phyloP scores from a whole-genome alignment of 2,797 vertebrate species.

The Lepilemur septentrionalis region DNA sequence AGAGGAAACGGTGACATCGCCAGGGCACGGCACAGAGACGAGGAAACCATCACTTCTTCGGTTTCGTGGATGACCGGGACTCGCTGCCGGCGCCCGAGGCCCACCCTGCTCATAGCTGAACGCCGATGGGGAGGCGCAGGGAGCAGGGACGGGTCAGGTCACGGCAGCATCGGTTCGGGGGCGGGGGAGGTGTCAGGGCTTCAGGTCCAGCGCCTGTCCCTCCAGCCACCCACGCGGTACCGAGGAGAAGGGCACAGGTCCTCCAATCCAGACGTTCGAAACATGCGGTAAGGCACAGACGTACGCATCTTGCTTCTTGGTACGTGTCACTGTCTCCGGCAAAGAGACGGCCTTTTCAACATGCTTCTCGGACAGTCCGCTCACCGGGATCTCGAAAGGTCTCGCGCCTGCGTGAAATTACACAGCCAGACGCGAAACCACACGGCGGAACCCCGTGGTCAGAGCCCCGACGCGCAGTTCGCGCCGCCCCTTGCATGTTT shows the following conservation, averaged over 20 bases:
- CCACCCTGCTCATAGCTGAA: not conserved
- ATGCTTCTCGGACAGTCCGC: not conserved
- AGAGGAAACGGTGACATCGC: not conserved
- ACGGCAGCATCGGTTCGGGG: fast-evolving
- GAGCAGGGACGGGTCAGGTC: fast-evolving
- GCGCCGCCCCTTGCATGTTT: not conserved
- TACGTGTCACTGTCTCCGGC: not conserved
- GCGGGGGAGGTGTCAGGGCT: fast-evolving
- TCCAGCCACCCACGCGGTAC: not conserved
- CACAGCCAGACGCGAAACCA: not conserved
- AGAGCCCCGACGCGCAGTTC: not conserved
- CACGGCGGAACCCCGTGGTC: not conserved
- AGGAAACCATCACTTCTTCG: too few relatives aligned
- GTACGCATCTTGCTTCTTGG: not conserved
- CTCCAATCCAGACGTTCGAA: not conserved
- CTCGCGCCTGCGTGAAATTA: not conserved
- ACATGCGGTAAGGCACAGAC: fast-evolving
- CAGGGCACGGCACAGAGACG: fast-evolving
- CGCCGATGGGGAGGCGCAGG: fast-evolving
- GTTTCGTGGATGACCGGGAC: fast-evolving
- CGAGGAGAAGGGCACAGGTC: fast-evolving
- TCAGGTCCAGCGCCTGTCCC: fast-evolving
- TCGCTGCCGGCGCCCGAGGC: fast-evolving
- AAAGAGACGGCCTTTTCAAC: not conserved
- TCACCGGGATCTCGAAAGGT: not conserved